phyloP scores from a whole-genome alignment of 2,888 invertebrate species.

The Sarcophaga variegata region DNA sequence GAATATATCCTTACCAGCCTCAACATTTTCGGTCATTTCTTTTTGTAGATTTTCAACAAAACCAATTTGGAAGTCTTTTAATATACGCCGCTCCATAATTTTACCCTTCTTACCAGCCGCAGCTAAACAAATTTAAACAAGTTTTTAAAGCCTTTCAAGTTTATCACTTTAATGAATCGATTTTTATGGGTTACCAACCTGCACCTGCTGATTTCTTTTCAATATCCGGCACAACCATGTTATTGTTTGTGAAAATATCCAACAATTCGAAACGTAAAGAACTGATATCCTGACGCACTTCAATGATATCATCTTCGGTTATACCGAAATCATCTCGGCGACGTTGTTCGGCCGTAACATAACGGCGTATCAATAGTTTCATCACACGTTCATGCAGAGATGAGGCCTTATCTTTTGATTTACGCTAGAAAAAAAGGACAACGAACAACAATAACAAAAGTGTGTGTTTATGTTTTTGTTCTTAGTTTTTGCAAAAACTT shows the following conservation, averaged over 20 bases:
- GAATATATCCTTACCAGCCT: constrained; percentile 89
- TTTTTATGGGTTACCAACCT: constrained; percentile 68
- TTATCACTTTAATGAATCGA: background rate
- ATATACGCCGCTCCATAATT: constrained; percentile 91
- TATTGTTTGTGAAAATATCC: constrained; percentile 94
- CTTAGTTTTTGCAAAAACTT: background rate
- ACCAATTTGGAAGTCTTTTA: constrained; percentile 95
- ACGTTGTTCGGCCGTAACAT: constrained; percentile 93
- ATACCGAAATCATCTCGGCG: constrained; percentile 95
- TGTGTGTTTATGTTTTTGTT: background rate
- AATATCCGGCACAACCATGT: constrained; percentile 91
- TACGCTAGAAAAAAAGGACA: constrained; percentile 83
- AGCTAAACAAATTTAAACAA: constrained; percentile 81
- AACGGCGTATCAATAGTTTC: constrained; percentile 93
- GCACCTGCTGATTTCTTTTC: constrained; percentile 84
- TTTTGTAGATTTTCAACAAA: constrained; percentile 91
- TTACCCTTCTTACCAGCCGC: constrained; percentile 88
- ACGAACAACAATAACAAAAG: background rate
- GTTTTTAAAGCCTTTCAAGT: background rate
- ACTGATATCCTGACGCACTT: constrained; percentile 98
- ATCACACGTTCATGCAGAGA: constrained; percentile 92
- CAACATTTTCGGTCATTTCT: constrained; percentile 85
- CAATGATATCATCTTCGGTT: constrained; percentile 98
- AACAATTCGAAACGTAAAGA: constrained; percentile 95
- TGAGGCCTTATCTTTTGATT: constrained; percentile 87